Evolutionary conservation across 2,113 vertebrate species (phyloP), one percentile per base, ranked within the genome.

Genomic region (Paradisaea rubra): DNA sequence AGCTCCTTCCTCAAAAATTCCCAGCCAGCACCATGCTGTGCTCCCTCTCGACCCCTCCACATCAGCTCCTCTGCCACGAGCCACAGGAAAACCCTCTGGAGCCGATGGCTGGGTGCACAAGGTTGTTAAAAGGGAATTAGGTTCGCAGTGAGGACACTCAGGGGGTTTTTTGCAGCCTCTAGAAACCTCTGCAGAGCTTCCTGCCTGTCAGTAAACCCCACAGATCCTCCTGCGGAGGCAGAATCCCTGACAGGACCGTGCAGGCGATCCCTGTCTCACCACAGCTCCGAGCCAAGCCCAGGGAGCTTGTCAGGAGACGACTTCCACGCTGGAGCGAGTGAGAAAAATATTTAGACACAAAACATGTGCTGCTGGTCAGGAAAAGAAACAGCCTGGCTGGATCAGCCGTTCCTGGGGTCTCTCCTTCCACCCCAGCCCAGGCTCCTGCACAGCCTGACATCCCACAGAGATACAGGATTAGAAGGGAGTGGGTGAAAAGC

Each of bases 41-140:
- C 41, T 37, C 45, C 54, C 69, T 33, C 13, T 11, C 1, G 0
- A 52, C 30, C 65, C 30, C 56, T 53, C 9, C 73, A 0, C 0
- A 0, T 2, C 72, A 18, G 60, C 52, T 54, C 50, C 39, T 54
- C n/a, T 41, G 45, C 45, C 50, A 64, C 1, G 0, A 15, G 21
- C 6, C 7, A 3, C 33, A 13, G 3, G 18, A 11, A 49, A 42
- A 31, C n/a, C 37, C 63, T 27, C 22, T 4, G 4, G 61, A 72
- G 68, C 59, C 0, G 4, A 7, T 2, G 17, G 59, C n/a, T 28
- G 3, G 0, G 33, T 0, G 25, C 30, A 24, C 0, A 0, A 8
- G 21, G 21, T 0, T 13, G 41, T 23, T 25, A 5, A 10, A 44
- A 12, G 28, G 22, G 74, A n/a, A 22, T 6, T 2, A 5, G 31